phyloP scores from a whole-genome alignment of 2,888 invertebrate genomes.

The Diarsia mendica region DNA sequence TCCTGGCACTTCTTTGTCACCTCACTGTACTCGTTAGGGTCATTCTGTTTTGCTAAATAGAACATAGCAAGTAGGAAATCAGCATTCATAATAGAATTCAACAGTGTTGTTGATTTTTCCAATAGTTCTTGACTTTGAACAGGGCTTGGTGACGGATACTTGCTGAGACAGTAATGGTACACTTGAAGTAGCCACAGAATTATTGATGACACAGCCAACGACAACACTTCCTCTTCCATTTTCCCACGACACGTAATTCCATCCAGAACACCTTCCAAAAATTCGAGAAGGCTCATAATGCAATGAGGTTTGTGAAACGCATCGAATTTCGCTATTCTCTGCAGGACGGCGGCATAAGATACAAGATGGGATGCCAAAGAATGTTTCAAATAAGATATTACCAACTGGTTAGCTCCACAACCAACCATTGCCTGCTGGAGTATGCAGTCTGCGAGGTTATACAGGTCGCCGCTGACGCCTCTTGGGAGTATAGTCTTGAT shows the following conservation, averaged over 20 bases:
- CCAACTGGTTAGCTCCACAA: conserved; percentile 97
- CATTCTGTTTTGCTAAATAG: conserved; percentile 95
- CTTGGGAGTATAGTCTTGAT: conserved; percentile 97
- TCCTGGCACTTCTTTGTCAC: conserved; percentile 95
- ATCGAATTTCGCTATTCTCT: conserved; percentile 96
- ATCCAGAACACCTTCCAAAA: conserved; percentile 93
- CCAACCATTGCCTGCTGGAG: conserved; percentile 98
- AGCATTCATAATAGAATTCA: conserved; percentile 92
- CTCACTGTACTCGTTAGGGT: conserved; percentile 91
- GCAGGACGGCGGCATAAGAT: conserved; percentile 96
- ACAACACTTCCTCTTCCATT: conserved; percentile 96
- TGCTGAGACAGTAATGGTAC: conserved; percentile 89
- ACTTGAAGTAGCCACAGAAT: conserved; percentile 95
- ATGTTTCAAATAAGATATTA: conserved; percentile 97
- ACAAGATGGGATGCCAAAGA: conserved; percentile 97
- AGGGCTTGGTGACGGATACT: conserved; percentile 85
- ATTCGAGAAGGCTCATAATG: conserved; percentile 95
- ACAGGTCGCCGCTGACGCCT: conserved; percentile 98
- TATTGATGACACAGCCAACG: conserved; percentile 95
- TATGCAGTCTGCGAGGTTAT: conserved; percentile 97
- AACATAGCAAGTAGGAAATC: conserved; percentile 95
- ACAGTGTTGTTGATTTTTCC: conserved; percentile 92
- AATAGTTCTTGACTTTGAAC: conserved; percentile 91
- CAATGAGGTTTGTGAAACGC: conserved; percentile 97
- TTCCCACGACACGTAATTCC: conserved; percentile 93